A percentile compares a stretch with the other conserved stretches of the same genome.
Conservation (phyloP, 2,797 vertebrate species). For the Sebastes dallii region DNA sequence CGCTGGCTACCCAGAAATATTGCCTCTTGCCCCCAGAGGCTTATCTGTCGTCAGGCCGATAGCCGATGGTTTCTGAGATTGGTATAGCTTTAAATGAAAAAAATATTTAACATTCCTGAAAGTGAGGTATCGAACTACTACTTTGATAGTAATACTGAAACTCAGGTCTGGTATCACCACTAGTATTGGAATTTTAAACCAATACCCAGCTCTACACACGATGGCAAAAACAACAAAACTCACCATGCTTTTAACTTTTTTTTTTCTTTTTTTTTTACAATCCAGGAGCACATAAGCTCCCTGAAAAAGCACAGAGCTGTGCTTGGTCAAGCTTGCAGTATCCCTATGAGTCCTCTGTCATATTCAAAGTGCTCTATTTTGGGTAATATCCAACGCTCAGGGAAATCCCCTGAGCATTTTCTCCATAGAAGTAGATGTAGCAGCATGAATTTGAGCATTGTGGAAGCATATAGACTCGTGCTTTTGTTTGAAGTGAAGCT, state of each 20-base stretch:
- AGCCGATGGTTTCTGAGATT: too few species aligned
- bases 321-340: neutral
- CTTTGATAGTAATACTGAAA: neutral
- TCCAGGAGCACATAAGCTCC: neutral
- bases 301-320: neutral
- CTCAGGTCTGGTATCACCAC: neutral
- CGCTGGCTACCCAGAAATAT: too few species aligned
- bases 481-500: conserved; percentile 20
- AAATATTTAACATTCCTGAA: neutral
- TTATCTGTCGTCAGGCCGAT: too few species aligned
- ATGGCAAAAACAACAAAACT: neutral
- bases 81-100: neutral
- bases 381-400: neutral
- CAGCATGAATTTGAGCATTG: neutral
- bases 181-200: neutral
- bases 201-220: neutral
- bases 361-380: conserved; percentile 49
- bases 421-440: conserved; percentile 18
- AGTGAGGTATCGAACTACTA: too few species aligned
- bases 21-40: too few species aligned
- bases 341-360: conserved; percentile 13
- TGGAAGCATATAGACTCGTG: conserved; percentile 4
- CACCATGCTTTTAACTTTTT: neutral
- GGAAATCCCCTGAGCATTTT: neutral
- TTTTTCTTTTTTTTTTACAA: neutral